Evolutionary conservation across 1,140 invertebrate species (phyloP), one percentile per base, ranked within the genome.

Genomic region (Druon quercuslanigerum): DNA sequence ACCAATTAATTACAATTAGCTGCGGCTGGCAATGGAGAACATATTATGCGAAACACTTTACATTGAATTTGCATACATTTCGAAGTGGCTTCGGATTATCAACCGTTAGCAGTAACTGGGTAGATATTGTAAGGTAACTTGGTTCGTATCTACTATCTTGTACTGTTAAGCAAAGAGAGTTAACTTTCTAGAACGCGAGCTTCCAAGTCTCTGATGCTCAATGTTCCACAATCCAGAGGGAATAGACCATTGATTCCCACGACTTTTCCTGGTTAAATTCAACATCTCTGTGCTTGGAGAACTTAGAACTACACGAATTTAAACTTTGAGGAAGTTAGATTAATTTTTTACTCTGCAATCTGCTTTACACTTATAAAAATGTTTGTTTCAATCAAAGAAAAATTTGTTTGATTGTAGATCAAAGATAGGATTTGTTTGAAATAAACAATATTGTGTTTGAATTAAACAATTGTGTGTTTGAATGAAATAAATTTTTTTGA

Each of bases 1-100:
- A 82, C 71, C 82, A 84, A 86, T 87, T 86, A 87, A 87, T 87
- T 82, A 86, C 83, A 87, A 87, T 87, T 86, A 85, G 79, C 78
- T 78, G 14, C 51, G 77, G 76, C 78, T 75, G 76, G 79, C 66
- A 76, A 81, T 80, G 70, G 52, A 50, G 73, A 72, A 83, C 79
- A 80, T 83, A 83, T 81, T 84, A 83, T 83, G 79, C 82, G 79
- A 82, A 84, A 87, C 84, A 82, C 84, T 87, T 87, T 83, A 84
- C 86, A 86, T 87, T 82, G 74, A 82, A 87, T 87, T 87, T 86
- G 83, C 86, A 87, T 84, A 83, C 76, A 82, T 77, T 80, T 80
- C 80, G 66, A 81, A 83, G 76, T 79, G 80, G 80, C 83, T 79
- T 81, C 78, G 79, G 84, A 83, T 85, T 85, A 85, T 82, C 74